These are phyloP conservation scores for Noctua fimbriata DNA, from an alignment of 2,888 invertebrate genomes.

Conservation along the genomic window DNA sequence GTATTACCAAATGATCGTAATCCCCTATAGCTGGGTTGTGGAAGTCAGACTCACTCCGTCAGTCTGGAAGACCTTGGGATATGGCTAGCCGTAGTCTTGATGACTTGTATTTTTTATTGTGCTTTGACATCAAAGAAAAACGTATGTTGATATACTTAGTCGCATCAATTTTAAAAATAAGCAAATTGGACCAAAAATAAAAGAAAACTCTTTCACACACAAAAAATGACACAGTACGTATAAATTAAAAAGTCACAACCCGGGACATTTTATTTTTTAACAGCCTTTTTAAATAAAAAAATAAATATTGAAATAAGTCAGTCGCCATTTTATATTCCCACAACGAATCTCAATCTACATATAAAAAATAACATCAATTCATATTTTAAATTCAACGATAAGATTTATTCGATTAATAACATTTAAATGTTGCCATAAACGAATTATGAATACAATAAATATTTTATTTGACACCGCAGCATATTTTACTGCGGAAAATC, in stretches of 20 bases:
- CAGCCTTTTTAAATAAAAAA: too few species aligned
- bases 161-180: background rate
- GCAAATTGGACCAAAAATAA: background rate
- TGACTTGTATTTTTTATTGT: too few species aligned
- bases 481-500: conserved; percentile 44
- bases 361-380: conserved; percentile 18
- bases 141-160: background rate
- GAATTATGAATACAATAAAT: conserved; percentile 55
- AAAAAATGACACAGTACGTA: background rate
- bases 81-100: background rate
- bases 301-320: background rate
- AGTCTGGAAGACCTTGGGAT: background rate
- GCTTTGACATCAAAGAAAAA: too few species aligned
- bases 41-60: too few species aligned
- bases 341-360: background rate
- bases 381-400: conserved; percentile 28
- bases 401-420: conserved; percentile 43
- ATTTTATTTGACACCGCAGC: conserved; percentile 43
- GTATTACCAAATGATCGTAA: too few species aligned
- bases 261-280: background rate
- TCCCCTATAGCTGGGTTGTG: too few species aligned
- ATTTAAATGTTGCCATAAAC: conserved; percentile 45
- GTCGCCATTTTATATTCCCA: conserved; percentile 2
- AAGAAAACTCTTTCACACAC: background rate
- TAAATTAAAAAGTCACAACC: background rate